Base-by-base conservation (phyloP, 2,888 invertebrate species). In the Amphipyra tragopoginis region DNA sequence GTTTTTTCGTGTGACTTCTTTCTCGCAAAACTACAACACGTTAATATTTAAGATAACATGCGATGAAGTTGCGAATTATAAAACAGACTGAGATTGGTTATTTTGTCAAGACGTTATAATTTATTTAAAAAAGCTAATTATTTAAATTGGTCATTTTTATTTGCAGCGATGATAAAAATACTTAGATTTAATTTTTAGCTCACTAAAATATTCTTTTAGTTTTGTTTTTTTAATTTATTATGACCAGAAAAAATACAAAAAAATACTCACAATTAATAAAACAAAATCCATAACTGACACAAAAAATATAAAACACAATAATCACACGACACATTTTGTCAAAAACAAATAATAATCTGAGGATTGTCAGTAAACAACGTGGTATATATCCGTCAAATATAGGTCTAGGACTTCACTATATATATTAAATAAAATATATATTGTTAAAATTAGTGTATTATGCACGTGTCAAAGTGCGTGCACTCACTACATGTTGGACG, bases 211-310 rank as follows among this genome's bases (percentile, higher is more conserved):
- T 33, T 33, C n/a, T n/a, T n/a, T n/a, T n/a, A n/a, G n/a, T n/a
- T 29, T n/a, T 11, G 26, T 21, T 21, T 21, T 21, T 21, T 2
- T 2, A 21, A 21, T 26, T 11, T 44, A 15, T 44, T 44, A 26
- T 26, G 0, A 29, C 29, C 1, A 29, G 0, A 29, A 45, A 29
- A 13, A 33, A 33, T 14, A 33, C 6, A 15, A 33, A 7, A 29
- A 49, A 49, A 56, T 74, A 93, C 93, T 94, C 68, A 94, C 94
- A 76, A 76, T 94, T 94, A n/a, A 94, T 79, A 72, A 80, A 94
- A 75, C 92, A 90, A 42, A 84, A 84, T 85, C 88, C 91, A 79
- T 81, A 81, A 77, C 86, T 80, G 70, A 86, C 61, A 61, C 70
- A 80, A 38, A 82, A 66, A 50, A 89, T 43, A 53, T 83, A 65